These are phyloP conservation scores for Listronotus bonariensis DNA, from an alignment of 1,140 invertebrate genomes.

Conservation along the genomic window DNA sequence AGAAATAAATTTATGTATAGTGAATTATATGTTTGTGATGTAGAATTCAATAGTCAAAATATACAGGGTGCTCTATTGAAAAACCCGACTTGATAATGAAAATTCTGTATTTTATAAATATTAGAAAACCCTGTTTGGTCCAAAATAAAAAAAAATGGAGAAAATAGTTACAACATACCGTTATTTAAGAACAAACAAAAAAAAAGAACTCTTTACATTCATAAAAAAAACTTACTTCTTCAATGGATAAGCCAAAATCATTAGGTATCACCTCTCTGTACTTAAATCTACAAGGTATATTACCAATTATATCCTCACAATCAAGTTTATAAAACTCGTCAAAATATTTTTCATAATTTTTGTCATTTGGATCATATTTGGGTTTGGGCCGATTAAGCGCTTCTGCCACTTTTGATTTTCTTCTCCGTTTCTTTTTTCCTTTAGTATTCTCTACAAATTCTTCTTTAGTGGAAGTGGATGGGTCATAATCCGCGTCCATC, in stretches of 20 bases:
- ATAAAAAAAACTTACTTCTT: slow-evolving; percentile 73
- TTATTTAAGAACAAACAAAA: no score
- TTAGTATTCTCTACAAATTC: slow-evolving; percentile 65
- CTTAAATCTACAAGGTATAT: slow-evolving; percentile 90
- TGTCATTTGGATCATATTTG: slow-evolving; percentile 78
- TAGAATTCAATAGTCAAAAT: no score
- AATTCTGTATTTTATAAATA: no score
- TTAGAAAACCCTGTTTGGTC: no score
- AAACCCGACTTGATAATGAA: no score
- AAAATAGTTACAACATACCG: no score
- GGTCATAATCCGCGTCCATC: slow-evolving; percentile 90
- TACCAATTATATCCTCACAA: slow-evolving; percentile 93
- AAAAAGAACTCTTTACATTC: no score
- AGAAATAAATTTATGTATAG: no score
- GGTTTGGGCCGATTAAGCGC: slow-evolving; percentile 73
- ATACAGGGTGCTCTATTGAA: no score
- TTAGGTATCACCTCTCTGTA: slow-evolving; percentile 89
- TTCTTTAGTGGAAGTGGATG: slow-evolving; percentile 57
- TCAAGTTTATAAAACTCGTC: slow-evolving; percentile 94
- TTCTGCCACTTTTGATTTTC: slow-evolving; percentile 72
- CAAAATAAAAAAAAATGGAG: no score
- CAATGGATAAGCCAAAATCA: slow-evolving; percentile 86
- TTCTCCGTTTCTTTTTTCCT: slow-evolving; percentile 65
- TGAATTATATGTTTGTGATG: no score
- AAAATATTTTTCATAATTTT: slow-evolving; percentile 85